These are phyloP conservation scores for Belonocnema kinseyi DNA, from an alignment of 1,140 invertebrate genomes.

Conservation along the genomic window DNA sequence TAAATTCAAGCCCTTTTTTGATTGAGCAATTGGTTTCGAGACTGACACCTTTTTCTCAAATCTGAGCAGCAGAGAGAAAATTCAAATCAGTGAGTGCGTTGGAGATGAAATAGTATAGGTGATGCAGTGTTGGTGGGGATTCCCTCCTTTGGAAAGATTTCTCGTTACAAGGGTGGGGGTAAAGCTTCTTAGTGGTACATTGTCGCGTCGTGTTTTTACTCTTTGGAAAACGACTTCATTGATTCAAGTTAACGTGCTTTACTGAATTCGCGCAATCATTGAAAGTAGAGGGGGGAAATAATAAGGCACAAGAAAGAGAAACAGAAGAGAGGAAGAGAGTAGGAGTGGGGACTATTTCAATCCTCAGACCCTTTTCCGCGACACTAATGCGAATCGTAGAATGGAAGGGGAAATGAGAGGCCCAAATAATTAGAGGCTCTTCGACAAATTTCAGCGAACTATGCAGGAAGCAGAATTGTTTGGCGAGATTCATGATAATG, in stretches of 20 bases:
- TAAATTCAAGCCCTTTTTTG: no score
- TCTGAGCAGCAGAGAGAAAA: no score
- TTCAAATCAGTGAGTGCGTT: no score
- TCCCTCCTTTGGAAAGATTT: conserved; percentile 41
- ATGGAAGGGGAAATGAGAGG: neutral
- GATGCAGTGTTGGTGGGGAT: conserved; percentile 49
- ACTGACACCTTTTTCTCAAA: no score
- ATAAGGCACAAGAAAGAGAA: conserved; percentile 16
- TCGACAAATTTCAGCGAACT: conserved; percentile 16
- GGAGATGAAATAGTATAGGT: conserved; percentile 51
- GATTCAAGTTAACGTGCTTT: no score
- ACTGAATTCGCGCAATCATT: neutral
- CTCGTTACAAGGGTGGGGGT: conserved; percentile 63
- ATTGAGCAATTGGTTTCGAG: no score
- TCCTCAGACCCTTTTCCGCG: neutral
- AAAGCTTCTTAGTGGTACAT: conserved; percentile 69
- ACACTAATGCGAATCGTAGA: neutral
- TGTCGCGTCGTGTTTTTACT: conserved; percentile 66
- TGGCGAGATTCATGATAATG: no score
- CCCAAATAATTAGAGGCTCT: conserved; percentile 45
- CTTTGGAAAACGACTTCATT: conserved; percentile 57
- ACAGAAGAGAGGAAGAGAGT: neutral
- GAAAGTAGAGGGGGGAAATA: conserved; percentile 35
- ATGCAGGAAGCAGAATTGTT: no score
- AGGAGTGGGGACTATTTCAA: neutral